A percentile compares a stretch with the other conserved stretches of the same genome.
Conservation (phyloP, 1,140 invertebrate species). For the Tetragnatha versicolor region DNA sequence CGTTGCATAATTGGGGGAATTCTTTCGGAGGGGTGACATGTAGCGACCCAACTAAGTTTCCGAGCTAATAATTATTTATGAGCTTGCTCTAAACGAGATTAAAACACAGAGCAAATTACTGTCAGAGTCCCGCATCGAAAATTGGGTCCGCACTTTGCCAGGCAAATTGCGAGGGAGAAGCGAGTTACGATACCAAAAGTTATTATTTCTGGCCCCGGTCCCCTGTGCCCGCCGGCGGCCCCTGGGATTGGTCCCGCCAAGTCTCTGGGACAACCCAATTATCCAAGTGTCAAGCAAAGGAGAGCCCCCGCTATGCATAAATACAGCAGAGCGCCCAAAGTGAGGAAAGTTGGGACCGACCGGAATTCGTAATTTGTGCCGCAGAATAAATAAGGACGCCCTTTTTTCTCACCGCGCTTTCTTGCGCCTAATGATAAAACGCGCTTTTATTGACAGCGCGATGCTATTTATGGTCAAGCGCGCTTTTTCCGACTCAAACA, state of each 20-base stretch:
- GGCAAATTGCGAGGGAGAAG: slow-evolving; percentile 44
- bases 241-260: slow-evolving; percentile 40
- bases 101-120: slow-evolving; percentile 57
- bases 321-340: slow-evolving; percentile 44
- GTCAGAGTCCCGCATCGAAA: slow-evolving; percentile 55
- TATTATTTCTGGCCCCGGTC: slow-evolving; percentile 54
- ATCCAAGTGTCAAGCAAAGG: slow-evolving; percentile 54
- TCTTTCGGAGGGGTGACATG: slow-evolving; percentile 54
- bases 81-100: slow-evolving; percentile 56
- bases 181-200: slow-evolving; percentile 56
- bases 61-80: slow-evolving; percentile 57
- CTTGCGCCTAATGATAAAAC: slow-evolving; percentile 38
- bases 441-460: slow-evolving; percentile 50
- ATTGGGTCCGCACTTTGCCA: slow-evolving; percentile 54
- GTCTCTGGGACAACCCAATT: slow-evolving; percentile 53
- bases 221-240: slow-evolving; percentile 17
- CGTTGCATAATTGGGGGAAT: slow-evolving; percentile 54
- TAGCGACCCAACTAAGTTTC: slow-evolving; percentile 54
- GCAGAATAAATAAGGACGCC: slow-evolving; percentile 26
- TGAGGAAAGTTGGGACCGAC: slow-evolving; percentile 48
- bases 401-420: slow-evolving; percentile 22
- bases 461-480: slow-evolving; percentile 51
- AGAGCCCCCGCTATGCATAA: slow-evolving; percentile 44
- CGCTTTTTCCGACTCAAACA: slow-evolving; percentile 14
- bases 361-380: slow-evolving; percentile 51